Evolutionary conservation across 92 coral and sea anemone species (phyloP).

Genomic region (Bergia puertoricense): DNA sequence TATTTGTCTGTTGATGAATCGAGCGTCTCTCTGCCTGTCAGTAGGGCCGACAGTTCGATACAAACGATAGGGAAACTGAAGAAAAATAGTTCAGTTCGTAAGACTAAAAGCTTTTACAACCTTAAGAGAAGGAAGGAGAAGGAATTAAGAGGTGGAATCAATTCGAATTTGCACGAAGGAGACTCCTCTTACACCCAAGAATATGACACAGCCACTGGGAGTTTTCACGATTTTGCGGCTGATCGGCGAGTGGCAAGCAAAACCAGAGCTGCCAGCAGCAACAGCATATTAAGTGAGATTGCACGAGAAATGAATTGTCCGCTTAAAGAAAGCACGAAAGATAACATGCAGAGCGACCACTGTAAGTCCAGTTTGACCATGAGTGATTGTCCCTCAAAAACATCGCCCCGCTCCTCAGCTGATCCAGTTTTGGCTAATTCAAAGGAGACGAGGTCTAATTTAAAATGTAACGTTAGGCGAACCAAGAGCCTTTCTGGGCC

Average conservation of each 20-base stretch:
- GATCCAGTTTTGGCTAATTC: constrained; percentile 7
- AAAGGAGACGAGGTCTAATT: not conserved
- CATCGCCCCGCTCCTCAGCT: not conserved
- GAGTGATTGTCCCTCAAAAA: constrained; percentile 8
- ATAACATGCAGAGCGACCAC: constrained; percentile 47
- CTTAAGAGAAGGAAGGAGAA: constrained; percentile 64
- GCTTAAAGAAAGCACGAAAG: constrained; percentile 41
- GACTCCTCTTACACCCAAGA: constrained; percentile 25
- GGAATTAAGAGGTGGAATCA: constrained; percentile 40
- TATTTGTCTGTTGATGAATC: not conserved
- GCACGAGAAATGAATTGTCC: constrained; percentile 69
- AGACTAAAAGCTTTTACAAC: constrained; percentile 67
- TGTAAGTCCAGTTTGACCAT: constrained; percentile 30
- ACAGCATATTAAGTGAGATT: constrained; percentile 65
- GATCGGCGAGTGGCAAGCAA: constrained; percentile 47
- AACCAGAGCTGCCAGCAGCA: constrained; percentile 38
- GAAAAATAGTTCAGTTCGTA: constrained; percentile 54
- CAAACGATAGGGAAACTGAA: constrained; percentile 35
- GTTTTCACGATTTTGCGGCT: constrained; percentile 82
- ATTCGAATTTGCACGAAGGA: constrained; percentile 44
- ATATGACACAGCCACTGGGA: constrained; percentile 90
- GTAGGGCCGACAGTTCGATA: not conserved
- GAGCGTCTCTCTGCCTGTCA: not conserved
- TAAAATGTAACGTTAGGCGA: constrained; percentile 33
- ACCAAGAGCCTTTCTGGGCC: constrained; percentile 68